Conservation (phyloP, 2,888 invertebrate species). For the Tortricodes alternella region DNA sequence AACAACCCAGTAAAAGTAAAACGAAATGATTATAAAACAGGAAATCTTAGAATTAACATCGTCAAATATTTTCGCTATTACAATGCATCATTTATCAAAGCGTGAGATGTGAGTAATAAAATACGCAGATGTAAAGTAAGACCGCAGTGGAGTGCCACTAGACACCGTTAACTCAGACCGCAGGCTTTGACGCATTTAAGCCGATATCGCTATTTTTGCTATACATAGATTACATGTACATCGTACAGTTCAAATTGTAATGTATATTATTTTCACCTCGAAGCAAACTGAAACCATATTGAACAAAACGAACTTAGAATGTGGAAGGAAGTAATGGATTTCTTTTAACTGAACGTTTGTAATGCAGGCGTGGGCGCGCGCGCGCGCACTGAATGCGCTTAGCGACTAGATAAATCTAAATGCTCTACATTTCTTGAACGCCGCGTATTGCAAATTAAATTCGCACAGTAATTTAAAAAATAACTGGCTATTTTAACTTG, state of each 20-base stretch:
- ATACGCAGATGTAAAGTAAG: no score
- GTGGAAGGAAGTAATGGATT: constrained; percentile 23
- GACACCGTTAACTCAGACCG: constrained; percentile 29
- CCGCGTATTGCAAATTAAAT: constrained; percentile 43
- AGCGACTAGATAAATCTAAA: constrained; percentile 63
- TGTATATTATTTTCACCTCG: no score
- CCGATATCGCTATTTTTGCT: no score
- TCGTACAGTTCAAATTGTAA: no score
- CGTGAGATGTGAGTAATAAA: no score
- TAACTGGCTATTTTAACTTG: constrained; percentile 41
- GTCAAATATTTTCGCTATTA: no score
- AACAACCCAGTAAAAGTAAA: no score
- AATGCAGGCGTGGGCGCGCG: constrained; percentile 46
- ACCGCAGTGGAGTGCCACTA: constrained; percentile 13
- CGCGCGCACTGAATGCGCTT: constrained; percentile 50
- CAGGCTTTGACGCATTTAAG: constrained; percentile 23
- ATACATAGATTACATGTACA: no score
- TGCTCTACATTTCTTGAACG: constrained; percentile 51
- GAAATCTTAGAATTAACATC: no score
- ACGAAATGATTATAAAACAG: no score
- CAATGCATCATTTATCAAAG: no score
- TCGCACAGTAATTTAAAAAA: constrained; percentile 48
- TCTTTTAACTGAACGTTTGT: constrained; percentile 41
- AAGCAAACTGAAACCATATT: no score
- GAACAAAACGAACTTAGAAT: not conserved